A percentile compares a stretch with the other conserved stretches of the same genome.
phyloP scores from a whole-genome alignment of 2,113 vertebrate genomes.

The Plotosus lineatus region DNA sequence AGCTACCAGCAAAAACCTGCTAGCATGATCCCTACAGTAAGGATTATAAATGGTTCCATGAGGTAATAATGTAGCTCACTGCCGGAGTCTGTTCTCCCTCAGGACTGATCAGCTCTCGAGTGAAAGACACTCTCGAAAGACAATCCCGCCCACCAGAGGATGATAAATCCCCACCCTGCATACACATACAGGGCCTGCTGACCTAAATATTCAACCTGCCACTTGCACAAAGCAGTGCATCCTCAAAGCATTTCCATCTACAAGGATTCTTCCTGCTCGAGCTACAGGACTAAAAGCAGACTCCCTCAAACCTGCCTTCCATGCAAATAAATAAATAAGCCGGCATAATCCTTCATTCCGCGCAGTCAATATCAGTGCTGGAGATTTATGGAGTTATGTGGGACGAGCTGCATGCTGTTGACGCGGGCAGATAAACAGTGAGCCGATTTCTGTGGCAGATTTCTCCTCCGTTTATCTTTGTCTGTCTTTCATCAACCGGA shows the following conservation, averaged over 20 bases:
- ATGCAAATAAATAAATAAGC: not conserved
- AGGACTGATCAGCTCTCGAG: not conserved
- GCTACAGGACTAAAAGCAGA: not conserved
- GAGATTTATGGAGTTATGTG: not conserved
- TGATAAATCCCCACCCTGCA: slow-evolving; percentile 24
- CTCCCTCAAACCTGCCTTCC: not conserved
- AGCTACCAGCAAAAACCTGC: not conserved
- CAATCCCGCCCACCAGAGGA: slow-evolving; percentile 31
- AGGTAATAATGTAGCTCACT: not conserved
- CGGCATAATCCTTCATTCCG: not conserved
- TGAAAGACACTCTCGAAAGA: slow-evolving; percentile 12
- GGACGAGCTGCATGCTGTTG: not conserved
- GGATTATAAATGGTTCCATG: not conserved
- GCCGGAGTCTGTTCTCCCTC: slow-evolving; percentile 8
- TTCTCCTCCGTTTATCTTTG: not conserved
- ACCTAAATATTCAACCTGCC: slow-evolving; percentile 43
- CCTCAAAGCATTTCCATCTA: not conserved
- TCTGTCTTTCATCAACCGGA: slow-evolving; percentile 13
- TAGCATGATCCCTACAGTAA: not conserved
- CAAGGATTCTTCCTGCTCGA: not conserved
- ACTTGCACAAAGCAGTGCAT: not conserved
- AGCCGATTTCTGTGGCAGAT: not conserved
- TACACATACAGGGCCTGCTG: slow-evolving; percentile 10
- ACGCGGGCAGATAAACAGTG: not conserved
- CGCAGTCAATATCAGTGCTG: not conserved